These are phyloP conservation scores for Heterodera filipjevi DNA, from an alignment of 2,888 invertebrate species.

Conservation along the genomic window DNA sequence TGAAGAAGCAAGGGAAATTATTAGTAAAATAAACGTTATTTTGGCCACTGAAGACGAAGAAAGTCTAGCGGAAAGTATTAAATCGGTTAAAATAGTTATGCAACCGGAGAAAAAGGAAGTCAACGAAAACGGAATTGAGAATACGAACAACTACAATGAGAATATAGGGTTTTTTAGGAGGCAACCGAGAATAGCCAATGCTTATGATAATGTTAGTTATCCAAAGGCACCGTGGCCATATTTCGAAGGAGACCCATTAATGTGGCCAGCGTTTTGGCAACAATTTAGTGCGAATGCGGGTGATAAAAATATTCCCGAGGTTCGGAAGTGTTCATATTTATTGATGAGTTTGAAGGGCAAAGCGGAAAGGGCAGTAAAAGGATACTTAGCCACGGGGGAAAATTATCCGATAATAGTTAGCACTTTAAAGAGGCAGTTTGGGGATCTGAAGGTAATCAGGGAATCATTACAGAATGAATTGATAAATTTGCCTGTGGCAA, in stretches of 20 bases:
- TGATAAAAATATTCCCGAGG: not conserved
- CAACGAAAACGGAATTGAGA: not conserved
- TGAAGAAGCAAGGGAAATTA: not conserved
- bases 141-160: not conserved
- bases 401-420: not conserved
- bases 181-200: not conserved
- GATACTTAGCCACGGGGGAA: not conserved
- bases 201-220: not conserved
- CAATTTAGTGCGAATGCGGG: no score
- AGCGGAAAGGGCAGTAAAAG: not conserved
- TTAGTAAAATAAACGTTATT: not conserved
- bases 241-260: no score
- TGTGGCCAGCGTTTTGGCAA: no score
- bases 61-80: not conserved
- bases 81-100: not conserved
- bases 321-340: not conserved
- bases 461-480: not conserved
- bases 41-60: not conserved
- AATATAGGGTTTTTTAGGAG: not conserved
- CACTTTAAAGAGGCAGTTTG: not conserved
- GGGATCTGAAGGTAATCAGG: not conserved
- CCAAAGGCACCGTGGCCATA: no score
- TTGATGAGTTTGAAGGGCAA: not conserved
- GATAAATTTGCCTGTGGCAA: not conserved
- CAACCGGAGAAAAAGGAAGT: not conserved